phyloP scores from a whole-genome alignment of 2,888 invertebrate species.

The Ectobius pallidus region DNA sequence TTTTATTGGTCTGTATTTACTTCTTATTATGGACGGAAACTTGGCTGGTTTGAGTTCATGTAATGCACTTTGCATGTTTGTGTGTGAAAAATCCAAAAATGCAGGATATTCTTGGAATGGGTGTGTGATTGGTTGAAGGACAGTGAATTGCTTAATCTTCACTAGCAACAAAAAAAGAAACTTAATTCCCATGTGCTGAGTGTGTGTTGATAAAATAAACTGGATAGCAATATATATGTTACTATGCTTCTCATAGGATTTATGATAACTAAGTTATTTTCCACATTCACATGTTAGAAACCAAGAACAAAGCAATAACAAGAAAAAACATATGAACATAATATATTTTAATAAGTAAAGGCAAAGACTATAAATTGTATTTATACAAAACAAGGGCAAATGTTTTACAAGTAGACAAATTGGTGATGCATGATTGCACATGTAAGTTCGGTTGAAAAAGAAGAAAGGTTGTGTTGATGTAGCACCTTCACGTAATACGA shows the following conservation, averaged over 20 bases:
- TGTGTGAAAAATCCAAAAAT: too few relatives aligned
- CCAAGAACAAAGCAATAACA: slow-evolving; percentile 24
- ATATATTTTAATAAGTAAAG: slow-evolving; percentile 29
- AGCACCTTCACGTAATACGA: too few relatives aligned
- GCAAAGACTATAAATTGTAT: not conserved
- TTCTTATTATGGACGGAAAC: not conserved
- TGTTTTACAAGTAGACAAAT: slow-evolving; percentile 13
- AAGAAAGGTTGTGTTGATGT: too few relatives aligned
- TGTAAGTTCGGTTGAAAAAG: not conserved
- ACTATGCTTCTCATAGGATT: not conserved
- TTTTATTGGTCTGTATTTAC: not conserved
- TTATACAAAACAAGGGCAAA: not conserved
- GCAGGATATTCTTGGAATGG: too few relatives aligned
- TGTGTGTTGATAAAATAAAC: too few relatives aligned
- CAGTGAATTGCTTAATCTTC: too few relatives aligned
- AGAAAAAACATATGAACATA: slow-evolving; percentile 9
- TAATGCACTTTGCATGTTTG: too few relatives aligned
- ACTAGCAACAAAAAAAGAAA: too few relatives aligned
- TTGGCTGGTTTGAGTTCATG: too few relatives aligned
- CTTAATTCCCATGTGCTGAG: too few relatives aligned
- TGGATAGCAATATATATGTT: slow-evolving; percentile 1
- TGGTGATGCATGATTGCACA: not conserved
- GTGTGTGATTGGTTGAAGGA: too few relatives aligned
- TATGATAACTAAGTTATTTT: not conserved
- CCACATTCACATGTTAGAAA: slow-evolving; percentile 8